A percentile compares a stretch with the other conserved stretches of the same genome.
Conservation (phyloP, 2,888 invertebrate species). For the Phasia obesa region DNA sequence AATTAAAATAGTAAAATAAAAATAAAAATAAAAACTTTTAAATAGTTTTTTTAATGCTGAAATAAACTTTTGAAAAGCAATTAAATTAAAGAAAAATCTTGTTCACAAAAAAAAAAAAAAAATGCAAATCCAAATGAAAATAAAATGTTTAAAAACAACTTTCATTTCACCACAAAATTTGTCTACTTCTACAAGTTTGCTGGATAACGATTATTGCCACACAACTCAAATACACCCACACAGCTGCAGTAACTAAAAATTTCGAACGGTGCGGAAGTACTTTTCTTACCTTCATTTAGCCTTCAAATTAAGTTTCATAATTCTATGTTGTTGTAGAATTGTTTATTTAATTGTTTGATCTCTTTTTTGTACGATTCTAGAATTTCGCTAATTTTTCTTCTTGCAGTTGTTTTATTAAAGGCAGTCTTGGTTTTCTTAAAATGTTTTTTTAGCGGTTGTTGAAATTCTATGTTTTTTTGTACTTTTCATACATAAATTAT, state of each 20-base stretch:
- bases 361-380: neutral
- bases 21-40: constrained; percentile 2
- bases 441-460: constrained; percentile 4
- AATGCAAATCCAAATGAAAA: constrained; percentile 15
- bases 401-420: constrained; percentile 45
- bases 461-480: constrained; percentile 31
- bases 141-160: constrained; percentile 63
- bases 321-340: constrained; percentile 2
- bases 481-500: constrained; percentile 69
- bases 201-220: constrained; percentile 28
- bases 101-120: neutral
- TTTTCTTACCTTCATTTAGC: constrained; percentile 45
- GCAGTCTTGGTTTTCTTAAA: constrained; percentile 45
- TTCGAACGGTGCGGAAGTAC: neutral
- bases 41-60: constrained; percentile 27
- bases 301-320: constrained; percentile 54
- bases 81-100: constrained; percentile 57
- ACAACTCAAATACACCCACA: constrained; percentile 15
- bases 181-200: constrained; percentile 50
- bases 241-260: neutral
- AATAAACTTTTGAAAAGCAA: constrained; percentile 59
- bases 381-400: constrained; percentile 32
- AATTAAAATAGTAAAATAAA: neutral
- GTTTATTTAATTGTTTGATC: neutral
- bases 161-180: constrained; percentile 55